A percentile compares a stretch with the other conserved stretches of the same genome.
Conservation (phyloP, 1,140 invertebrate species). For the Papilio machaon region DNA sequence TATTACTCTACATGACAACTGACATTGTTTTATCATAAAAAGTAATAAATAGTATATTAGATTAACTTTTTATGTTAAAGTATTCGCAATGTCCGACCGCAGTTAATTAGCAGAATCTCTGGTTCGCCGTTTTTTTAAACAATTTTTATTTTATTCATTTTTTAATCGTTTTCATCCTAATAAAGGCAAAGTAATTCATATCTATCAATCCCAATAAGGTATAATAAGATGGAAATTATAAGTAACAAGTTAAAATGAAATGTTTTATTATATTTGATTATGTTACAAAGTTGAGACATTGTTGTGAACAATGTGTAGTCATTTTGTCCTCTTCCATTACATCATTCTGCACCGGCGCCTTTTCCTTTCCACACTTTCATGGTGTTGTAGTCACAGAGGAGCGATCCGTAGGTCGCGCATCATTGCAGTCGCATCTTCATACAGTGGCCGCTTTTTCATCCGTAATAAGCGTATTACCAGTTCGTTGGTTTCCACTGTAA, state of each 20-base stretch:
- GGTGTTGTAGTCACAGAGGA: constrained; percentile 23
- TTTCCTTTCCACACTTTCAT: constrained; percentile 36
- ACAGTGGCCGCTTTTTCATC: constrained; percentile 35
- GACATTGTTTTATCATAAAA: too few species aligned
- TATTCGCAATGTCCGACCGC: not conserved
- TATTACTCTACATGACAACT: not conserved
- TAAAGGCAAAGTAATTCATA: not conserved
- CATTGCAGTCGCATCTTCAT: constrained; percentile 35
- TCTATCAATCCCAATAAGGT: constrained; percentile 5
- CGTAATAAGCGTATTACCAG: constrained; percentile 31
- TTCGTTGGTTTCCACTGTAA: constrained; percentile 33
- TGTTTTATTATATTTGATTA: not conserved
- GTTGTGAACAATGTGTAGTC: constrained; percentile 4
- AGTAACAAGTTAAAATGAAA: not conserved
- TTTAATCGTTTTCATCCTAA: not conserved
- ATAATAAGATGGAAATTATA: not conserved
- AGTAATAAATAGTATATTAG: too few species aligned
- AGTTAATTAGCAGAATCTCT: not conserved
- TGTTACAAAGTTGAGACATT: not conserved
- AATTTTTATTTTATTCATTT: too few species aligned
- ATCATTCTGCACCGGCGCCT: constrained; percentile 23
- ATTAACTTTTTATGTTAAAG: not conserved
- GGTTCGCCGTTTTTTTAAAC: not conserved
- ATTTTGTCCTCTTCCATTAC: constrained; percentile 23
- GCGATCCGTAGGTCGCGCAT: constrained; percentile 22